Conservation (phyloP, 2,888 invertebrate species). For the Drosophila acutilabella region DNA sequence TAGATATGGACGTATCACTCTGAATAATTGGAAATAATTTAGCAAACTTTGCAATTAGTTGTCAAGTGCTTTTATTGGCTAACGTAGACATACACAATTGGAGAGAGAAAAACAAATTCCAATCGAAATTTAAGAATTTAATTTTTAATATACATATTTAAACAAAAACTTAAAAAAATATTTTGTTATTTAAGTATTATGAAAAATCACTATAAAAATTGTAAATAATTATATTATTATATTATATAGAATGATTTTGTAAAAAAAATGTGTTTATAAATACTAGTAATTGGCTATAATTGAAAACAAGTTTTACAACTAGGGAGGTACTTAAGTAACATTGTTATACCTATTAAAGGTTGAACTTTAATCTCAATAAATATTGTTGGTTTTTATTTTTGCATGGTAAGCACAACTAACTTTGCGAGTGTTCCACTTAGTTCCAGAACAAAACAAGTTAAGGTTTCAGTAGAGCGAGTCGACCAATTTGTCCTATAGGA, state of each 20-base stretch:
- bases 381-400: not conserved
- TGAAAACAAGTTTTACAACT: not conserved
- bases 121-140: no score
- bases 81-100: not conserved
- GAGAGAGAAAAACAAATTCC: no score
- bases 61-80: not conserved
- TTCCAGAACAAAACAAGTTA: not conserved
- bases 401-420: not conserved
- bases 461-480: no score
- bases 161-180: no score
- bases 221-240: not conserved
- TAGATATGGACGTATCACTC: slow-evolving; percentile 2
- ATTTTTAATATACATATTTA: no score
- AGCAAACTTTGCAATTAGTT: not conserved
- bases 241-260: slow-evolving; percentile 3
- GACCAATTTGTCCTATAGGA: no score
- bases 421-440: slow-evolving; percentile 1
- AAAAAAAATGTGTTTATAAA: not conserved
- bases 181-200: no score
- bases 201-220: no score
- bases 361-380: slow-evolving; percentile 11
- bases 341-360: not conserved
- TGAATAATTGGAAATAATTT: not conserved
- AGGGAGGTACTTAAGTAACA: not conserved
- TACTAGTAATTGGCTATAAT: not conserved